A percentile compares a stretch with the other conserved stretches of the same genome.
Evolutionary conservation across 1,140 invertebrate species (phyloP).

Genomic region (Stegodyphus dumicola): DNA sequence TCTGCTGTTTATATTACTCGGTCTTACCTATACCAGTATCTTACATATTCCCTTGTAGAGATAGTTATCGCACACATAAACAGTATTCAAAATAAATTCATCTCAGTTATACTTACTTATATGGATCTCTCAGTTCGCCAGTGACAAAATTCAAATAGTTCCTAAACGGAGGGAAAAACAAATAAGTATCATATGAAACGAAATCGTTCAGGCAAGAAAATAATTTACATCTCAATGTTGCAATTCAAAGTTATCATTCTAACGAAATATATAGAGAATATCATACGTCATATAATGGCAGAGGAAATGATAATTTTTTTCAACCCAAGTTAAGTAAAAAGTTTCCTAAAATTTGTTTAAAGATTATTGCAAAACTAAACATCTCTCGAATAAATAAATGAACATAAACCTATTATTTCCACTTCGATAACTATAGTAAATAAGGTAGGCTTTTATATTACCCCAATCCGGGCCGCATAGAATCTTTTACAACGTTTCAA

Average conservation of each 20-base stretch:
- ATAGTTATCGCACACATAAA: background rate
- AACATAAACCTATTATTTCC: too few species aligned
- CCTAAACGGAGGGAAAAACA: constrained; percentile 63
- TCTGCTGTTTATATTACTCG: too few species aligned
- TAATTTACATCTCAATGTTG: background rate
- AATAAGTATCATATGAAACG: background rate
- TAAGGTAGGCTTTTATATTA: too few species aligned
- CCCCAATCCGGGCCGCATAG: too few species aligned
- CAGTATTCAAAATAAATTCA: background rate
- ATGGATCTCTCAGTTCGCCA: constrained; percentile 98
- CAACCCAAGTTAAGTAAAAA: background rate
- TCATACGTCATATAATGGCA: background rate
- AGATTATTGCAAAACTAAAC: too few species aligned
- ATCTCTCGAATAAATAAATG: too few species aligned
- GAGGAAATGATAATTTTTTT: background rate
- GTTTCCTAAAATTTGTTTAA: background rate
- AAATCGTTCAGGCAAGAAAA: background rate
- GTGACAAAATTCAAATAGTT: constrained; percentile 99
- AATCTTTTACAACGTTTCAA: too few species aligned
- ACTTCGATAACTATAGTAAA: too few species aligned
- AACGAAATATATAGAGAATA: background rate
- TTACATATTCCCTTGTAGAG: too few species aligned
- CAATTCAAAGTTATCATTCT: background rate
- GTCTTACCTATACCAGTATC: too few species aligned
- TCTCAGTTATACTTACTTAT: constrained; percentile 75